Base-by-base conservation (phyloP, 2,797 vertebrate genomes). In the Paramormyrops hopkinsi region DNA sequence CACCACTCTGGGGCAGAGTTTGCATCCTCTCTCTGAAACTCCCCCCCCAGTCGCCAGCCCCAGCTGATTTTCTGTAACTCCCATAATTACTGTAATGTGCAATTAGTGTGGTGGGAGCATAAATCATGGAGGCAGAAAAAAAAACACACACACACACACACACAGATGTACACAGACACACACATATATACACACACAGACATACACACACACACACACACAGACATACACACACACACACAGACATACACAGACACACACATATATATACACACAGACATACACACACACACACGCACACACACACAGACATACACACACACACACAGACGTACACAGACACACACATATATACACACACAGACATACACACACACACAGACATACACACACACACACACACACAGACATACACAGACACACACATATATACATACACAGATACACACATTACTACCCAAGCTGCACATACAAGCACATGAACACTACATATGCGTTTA, bases 1-100 rank as follows among this genome's bases (percentile, higher is more conserved):
- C 91, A 89, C 87, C 76, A 53, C 53, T 59, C 12, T 8, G 4
- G 44, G 87, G 87, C 87, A 62, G 11, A 25, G 54, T 84, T 62
- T 79, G 3, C 65, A 87, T 53, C 88, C 17, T 22, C 7, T 33
- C 9, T 88, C 6, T 41, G 73, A 29, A 29, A 29, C 29, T 29
- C 29, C 29, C 29, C 29, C 51, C 3, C 1, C 33, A 19, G 12
- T 12, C 3, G 3, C 37, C 29, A 6, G 48, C 44, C 59, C 19
- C 22, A 62, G 54, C 41, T 33, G 82, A 84, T 25, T 84, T 51
- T 41, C 46, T 12, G 44, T 84, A 84, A 46, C 46, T 19, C 6
- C 82, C 82, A 84, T 84, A 29, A 48, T 84, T 25, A 22, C 82
- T 44, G 33, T 79, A 79, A 79, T 79, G 33, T 79, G 73, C 37